These are phyloP conservation scores for Onychorhynchus coronatus DNA, from an alignment of 2,113 vertebrate genomes.

Conservation along the genomic window DNA sequence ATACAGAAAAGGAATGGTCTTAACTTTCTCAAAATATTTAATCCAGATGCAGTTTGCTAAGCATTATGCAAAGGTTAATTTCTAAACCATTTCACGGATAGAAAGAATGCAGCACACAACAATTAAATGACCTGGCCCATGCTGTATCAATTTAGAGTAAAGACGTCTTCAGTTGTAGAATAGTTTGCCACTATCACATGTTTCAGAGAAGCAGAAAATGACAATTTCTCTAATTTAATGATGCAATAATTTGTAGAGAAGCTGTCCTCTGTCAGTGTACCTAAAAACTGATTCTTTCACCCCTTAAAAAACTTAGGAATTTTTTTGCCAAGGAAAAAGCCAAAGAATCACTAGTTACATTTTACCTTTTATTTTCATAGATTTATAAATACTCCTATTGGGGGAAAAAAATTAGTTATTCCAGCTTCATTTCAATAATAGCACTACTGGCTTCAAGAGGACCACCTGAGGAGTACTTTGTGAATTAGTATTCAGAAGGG, in stretches of 20 bases:
- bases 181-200: not conserved
- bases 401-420: not conserved
- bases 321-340: not conserved
- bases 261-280: not conserved
- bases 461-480: not conserved
- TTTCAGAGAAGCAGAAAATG: not conserved
- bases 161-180: not conserved
- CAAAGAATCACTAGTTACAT: not conserved
- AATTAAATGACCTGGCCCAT: not conserved
- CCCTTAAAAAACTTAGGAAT: not conserved
- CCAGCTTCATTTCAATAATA: not conserved
- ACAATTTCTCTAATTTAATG: not conserved
- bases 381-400: not conserved
- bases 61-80: slow-evolving; percentile 4
- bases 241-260: not conserved
- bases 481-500: not conserved
- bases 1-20: not conserved
- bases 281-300: not conserved
- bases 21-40: slow-evolving; percentile 40
- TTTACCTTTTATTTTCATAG: not conserved
- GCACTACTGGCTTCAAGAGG: not conserved
- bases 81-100: not conserved
- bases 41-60: slow-evolving; percentile 25
- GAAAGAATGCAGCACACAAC: not conserved
- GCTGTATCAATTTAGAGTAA: not conserved